phyloP scores from a whole-genome alignment of 1,140 invertebrate species.

The Linepithema humile region DNA sequence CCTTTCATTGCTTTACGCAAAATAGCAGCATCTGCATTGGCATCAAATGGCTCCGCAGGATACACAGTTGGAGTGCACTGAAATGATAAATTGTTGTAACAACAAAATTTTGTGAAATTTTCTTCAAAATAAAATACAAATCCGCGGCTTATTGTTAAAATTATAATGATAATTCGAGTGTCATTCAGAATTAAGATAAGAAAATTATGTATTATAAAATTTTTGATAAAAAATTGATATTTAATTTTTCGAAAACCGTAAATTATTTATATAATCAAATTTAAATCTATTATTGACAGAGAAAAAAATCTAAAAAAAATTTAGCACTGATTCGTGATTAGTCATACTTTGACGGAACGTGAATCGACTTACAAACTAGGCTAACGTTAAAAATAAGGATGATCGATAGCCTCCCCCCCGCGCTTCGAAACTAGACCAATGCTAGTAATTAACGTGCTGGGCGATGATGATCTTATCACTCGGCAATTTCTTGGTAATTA shows the following conservation, averaged over 20 bases:
- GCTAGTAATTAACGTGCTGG: neutral
- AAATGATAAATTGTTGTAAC: conserved; percentile 57
- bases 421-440: conserved; percentile 49
- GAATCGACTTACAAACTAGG: conserved; percentile 18
- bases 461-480: neutral
- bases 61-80: conserved; percentile 95
- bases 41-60: conserved; percentile 93
- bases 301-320: no score
- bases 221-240: no score
- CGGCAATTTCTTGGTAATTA: neutral
- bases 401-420: conserved; percentile 41
- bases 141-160: neutral
- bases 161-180: neutral
- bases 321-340: no score
- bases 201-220: neutral
- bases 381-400: conserved; percentile 60
- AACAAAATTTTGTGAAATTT: conserved; percentile 9
- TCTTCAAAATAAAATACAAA: neutral
- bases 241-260: no score
- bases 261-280: no score
- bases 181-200: neutral
- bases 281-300: no score
- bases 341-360: neutral
- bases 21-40: conserved; percentile 93
- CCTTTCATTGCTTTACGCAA: conserved; percentile 98